These are phyloP conservation scores for Apodemus agrarius DNA, from an alignment of 2,797 vertebrate genomes.

Conservation along the genomic window DNA sequence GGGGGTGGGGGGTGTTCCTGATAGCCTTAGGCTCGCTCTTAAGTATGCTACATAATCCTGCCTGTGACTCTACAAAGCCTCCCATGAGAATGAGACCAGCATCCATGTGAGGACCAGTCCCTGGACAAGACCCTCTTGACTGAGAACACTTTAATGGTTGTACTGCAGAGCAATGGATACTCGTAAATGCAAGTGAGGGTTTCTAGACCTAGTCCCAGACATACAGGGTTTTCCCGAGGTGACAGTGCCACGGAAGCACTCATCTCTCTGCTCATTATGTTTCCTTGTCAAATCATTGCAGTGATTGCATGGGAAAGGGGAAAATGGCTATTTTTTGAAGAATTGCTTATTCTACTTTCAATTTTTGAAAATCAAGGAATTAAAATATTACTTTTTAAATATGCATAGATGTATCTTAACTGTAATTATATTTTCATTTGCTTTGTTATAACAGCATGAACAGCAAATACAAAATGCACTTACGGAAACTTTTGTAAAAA, in stretches of 20 bases:
- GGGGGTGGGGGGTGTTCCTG: slow-evolving; percentile 44
- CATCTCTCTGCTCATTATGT: slow-evolving; percentile 62
- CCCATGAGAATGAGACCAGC: slow-evolving; percentile 44
- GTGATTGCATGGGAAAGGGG: slow-evolving; percentile 50
- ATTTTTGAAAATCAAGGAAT: slow-evolving; percentile 79
- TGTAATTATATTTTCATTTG: slow-evolving; percentile 84
- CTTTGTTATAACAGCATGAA: slow-evolving; percentile 85
- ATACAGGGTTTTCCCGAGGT: slow-evolving; percentile 79
- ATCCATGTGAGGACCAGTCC: slow-evolving; percentile 35
- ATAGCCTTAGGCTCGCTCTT: slow-evolving; percentile 66
- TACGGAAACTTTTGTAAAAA: slow-evolving; percentile 86
- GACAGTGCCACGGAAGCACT: slow-evolving; percentile 80
- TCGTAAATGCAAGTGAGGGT: slow-evolving; percentile 36
- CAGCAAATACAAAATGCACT: slow-evolving; percentile 79
- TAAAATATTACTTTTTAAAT: slow-evolving; percentile 82
- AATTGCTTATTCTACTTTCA: slow-evolving; percentile 84
- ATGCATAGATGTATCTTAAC: slow-evolving; percentile 77
- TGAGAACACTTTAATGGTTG: slow-evolving; percentile 2
- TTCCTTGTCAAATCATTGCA: slow-evolving; percentile 70
- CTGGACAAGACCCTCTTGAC: neutral
- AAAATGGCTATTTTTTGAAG: slow-evolving; percentile 72
- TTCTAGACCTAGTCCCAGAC: slow-evolving; percentile 73
- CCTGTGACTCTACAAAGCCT: slow-evolving; percentile 56
- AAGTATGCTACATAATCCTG: slow-evolving; percentile 42
- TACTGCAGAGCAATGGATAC: slow-evolving; percentile 5